phyloP scores from a whole-genome alignment of 2,113 vertebrate genomes.

The Pitta sordida region DNA sequence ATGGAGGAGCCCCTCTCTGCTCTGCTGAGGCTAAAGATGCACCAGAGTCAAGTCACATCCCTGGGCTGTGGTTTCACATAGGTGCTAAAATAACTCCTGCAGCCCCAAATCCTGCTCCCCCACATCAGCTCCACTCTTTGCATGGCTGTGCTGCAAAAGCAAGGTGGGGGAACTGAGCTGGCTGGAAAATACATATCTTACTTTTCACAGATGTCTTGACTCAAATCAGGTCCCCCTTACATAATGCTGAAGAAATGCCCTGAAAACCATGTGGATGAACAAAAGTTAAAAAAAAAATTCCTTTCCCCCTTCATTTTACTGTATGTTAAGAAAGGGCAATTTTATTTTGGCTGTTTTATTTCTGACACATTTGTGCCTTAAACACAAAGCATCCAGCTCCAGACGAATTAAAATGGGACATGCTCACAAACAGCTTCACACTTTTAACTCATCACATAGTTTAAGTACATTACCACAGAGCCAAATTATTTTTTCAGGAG shows the following conservation, averaged over 20 bases:
- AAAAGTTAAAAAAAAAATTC: background rate
- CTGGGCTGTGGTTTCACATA: background rate
- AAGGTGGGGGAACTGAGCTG: background rate
- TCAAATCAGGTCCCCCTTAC: background rate
- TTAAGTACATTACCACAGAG: background rate
- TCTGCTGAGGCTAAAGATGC: background rate
- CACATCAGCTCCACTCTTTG: background rate
- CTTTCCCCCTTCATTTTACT: background rate
- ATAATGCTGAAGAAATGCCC: background rate
- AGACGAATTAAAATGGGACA: background rate
- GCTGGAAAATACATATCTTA: background rate
- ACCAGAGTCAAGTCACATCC: background rate
- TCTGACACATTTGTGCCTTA: background rate
- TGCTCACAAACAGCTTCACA: background rate
- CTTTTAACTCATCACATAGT: conserved; percentile 12
- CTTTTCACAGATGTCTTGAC: background rate
- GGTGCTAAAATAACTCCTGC: background rate
- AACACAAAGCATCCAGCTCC: background rate
- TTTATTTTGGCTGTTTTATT: background rate
- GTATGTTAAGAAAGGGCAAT: background rate
- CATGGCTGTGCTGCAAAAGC: background rate
- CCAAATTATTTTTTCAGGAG: background rate
- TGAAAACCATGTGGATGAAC: background rate
- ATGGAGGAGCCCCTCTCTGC: background rate
- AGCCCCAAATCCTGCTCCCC: background rate